These are phyloP conservation scores for Lissonota sp. DNA, from an alignment of 2,888 invertebrate genomes.

Conservation along the genomic window DNA sequence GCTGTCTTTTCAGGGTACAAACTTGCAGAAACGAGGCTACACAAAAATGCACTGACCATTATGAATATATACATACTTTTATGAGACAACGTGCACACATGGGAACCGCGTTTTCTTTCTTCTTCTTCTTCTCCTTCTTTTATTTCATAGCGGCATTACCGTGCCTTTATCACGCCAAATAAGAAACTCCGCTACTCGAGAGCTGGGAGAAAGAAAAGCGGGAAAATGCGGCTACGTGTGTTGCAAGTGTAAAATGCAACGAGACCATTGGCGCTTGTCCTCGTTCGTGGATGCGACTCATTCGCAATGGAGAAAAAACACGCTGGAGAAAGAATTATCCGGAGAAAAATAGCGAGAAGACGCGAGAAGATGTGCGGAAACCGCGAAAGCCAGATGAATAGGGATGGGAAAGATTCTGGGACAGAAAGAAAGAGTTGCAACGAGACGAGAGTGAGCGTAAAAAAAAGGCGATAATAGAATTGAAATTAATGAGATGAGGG, in stretches of 20 bases:
- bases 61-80: too few relatives aligned
- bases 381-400: too few relatives aligned
- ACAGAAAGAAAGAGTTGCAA: background rate
- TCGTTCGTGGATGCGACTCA: background rate
- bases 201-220: background rate
- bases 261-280: background rate
- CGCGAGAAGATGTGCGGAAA: too few relatives aligned
- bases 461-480: background rate
- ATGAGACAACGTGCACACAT: too few relatives aligned
- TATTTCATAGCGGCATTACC: background rate
- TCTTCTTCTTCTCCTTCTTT: too few relatives aligned
- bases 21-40: too few relatives aligned
- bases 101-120: too few relatives aligned
- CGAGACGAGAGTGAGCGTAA: background rate
- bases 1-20: too few relatives aligned
- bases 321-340: background rate
- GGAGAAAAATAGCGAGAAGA: background rate
- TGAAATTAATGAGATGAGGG: too few relatives aligned
- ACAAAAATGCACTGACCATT: too few relatives aligned
- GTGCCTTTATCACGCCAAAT: constrained; percentile 5
- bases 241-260: background rate
- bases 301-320: background rate
- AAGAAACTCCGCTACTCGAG: constrained; percentile 4
- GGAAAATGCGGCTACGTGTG: background rate
- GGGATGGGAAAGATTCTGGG: too few relatives aligned